Evolutionary conservation across 1,140 invertebrate species (phyloP), one percentile per base, ranked within the genome.

Genomic region (Brachionus rubens): DNA sequence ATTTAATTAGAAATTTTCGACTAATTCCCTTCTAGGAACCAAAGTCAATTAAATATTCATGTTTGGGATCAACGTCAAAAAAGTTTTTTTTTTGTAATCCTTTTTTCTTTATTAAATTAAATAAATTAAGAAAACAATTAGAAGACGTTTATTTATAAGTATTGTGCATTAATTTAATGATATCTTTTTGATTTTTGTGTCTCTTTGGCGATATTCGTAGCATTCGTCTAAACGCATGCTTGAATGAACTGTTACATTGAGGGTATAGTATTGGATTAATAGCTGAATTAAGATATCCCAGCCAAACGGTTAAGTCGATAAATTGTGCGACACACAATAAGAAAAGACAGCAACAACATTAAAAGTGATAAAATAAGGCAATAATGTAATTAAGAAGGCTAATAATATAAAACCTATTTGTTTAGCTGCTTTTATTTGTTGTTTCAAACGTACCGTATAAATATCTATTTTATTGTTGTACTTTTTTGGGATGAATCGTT

Each of bases 281-380:
- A 21, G 92, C 91, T 19, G 92, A 94, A 85, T 97, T 97, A 76
- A 92, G 96, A 84, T 98, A 98, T 76, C 96, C 96, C 78, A 98
- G 88, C 96, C 96, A 98, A 68, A 96, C 96, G 75, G 98, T 89
- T 77, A 95, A 86, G 94, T 90, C 83, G 97, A 98, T 1, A 92
- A 91, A 76, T 87, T 82, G 83, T 89, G 88, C 33, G 92, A 91
- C 81, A 96, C 93, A 85, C 93, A 96, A 2, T 91, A 92, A 82
- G 94, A 94, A 86, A 94, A 97, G 81, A 93, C 93, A 1, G 92
- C 92, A 33, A 92, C 91, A 7, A 92, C 90, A 48, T 98, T 94
- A 83, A 98, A 98, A 48, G 96, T 90, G 82, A 93, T 92, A 85
- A 98, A 96, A 86, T 98, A 98, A 2, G 96, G 96, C 50, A 96